A percentile compares a stretch with the other conserved stretches of the same genome.
These are phyloP conservation scores for Didymodactylos carnosus DNA, from an alignment of 2,888 invertebrate species.

Conservation along the genomic window DNA sequence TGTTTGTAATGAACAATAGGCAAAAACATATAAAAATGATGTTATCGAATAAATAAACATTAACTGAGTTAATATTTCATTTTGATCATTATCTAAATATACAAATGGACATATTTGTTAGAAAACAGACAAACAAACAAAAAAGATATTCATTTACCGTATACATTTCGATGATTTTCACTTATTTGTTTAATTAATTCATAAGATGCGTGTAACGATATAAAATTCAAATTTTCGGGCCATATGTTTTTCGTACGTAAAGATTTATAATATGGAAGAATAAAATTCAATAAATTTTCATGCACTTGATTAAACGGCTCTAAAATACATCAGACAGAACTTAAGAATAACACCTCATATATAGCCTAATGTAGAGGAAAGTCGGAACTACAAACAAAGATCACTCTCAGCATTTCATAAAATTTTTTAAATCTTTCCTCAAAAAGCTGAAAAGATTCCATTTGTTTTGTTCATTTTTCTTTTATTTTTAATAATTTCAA, in stretches of 20 bases:
- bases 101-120: too few relatives aligned
- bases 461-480: too few relatives aligned
- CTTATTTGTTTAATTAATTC: not conserved
- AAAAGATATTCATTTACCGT: too few relatives aligned
- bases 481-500: too few relatives aligned
- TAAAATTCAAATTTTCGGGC: not conserved
- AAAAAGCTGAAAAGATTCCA: too few relatives aligned
- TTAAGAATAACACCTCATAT: too few relatives aligned
- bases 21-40: not conserved
- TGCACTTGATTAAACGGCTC: not conserved
- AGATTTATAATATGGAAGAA: not conserved
- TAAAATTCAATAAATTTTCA: not conserved
- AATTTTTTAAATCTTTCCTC: too few relatives aligned
- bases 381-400: too few relatives aligned
- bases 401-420: too few relatives aligned
- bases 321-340: not conserved
- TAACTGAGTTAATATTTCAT: not conserved
- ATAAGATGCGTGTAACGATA: not conserved
- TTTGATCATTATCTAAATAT: not conserved
- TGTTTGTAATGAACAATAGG: not conserved
- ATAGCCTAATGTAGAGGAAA: too few relatives aligned
- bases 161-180: not conserved
- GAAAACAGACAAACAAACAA: too few relatives aligned
- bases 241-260: not conserved
- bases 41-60: not conserved